These are phyloP conservation scores for Odontophorus gujanensis DNA, from an alignment of 2,113 vertebrate species.

Conservation along the genomic window DNA sequence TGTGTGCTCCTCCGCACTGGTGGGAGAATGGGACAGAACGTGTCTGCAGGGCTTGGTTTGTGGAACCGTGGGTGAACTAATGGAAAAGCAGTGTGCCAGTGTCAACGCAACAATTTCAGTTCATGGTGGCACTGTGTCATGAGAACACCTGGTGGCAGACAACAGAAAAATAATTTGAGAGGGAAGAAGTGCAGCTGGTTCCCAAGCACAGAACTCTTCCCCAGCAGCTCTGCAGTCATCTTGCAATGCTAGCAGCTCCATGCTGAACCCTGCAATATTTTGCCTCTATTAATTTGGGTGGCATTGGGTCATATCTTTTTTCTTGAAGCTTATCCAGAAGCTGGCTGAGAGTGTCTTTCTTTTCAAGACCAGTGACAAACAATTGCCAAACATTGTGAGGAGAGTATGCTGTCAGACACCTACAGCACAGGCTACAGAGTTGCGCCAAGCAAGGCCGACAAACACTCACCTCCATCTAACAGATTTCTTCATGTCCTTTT, in stretches of 20 bases:
- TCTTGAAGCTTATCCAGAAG: neutral
- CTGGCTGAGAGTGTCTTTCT: neutral
- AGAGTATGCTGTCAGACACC: neutral
- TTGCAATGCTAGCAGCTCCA: fast-evolving
- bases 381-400: neutral
- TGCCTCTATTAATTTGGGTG: neutral
- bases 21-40: neutral
- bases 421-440: neutral
- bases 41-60: neutral
- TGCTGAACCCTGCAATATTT: neutral
- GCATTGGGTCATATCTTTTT: neutral
- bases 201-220: neutral
- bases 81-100: fast-evolving
- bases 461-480: neutral
- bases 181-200: neutral
- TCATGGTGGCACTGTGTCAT: fast-evolving
- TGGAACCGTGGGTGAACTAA: neutral
- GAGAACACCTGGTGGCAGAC: neutral
- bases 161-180: neutral
- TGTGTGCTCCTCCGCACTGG: fast-evolving
- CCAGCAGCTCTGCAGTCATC: neutral
- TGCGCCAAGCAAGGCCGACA: neutral
- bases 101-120: neutral
- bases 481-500: fast-evolving
- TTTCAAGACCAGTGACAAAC: neutral